These are phyloP conservation scores for Dryobota labecula DNA, from an alignment of 2,888 invertebrate species.

Conservation along the genomic window DNA sequence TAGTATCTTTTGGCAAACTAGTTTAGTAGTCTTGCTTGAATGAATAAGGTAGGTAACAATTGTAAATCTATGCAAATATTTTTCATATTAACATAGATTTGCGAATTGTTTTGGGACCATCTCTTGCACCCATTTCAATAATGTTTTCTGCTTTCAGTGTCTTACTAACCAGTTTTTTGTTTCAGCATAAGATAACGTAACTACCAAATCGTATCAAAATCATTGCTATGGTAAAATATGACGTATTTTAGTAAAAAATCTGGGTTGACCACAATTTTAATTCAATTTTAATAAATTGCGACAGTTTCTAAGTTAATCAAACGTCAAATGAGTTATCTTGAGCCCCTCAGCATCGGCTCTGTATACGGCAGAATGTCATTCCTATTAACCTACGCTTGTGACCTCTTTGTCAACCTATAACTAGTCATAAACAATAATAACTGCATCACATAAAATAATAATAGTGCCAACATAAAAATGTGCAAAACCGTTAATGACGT, in stretches of 20 bases:
- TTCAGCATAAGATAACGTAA: not conserved
- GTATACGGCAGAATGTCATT: not conserved
- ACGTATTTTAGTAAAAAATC: not conserved
- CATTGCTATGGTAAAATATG: not conserved
- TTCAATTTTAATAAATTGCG: not conserved
- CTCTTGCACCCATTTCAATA: not conserved
- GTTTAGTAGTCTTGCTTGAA: not conserved
- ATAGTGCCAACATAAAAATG: constrained; percentile 48
- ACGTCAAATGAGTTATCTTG: not conserved
- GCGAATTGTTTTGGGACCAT: not conserved
- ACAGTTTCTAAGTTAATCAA: not conserved
- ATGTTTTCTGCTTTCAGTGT: not conserved
- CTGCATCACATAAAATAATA: constrained; percentile 36
- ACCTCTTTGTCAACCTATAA: not conserved
- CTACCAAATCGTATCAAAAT: not conserved
- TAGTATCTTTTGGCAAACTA: constrained; percentile 17
- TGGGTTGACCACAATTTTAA: not conserved
- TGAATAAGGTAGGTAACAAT: not conserved
- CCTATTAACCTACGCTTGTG: not conserved
- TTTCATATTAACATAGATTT: constrained; percentile 2
- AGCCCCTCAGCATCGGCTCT: not conserved
- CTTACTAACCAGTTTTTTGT: too few species aligned
- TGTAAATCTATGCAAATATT: constrained; percentile 1
- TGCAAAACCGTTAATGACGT: constrained; percentile 70
- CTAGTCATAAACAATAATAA: constrained; percentile 45